Base-by-base conservation (phyloP, 2,113 vertebrate species). In the Tinamus guttatus region DNA sequence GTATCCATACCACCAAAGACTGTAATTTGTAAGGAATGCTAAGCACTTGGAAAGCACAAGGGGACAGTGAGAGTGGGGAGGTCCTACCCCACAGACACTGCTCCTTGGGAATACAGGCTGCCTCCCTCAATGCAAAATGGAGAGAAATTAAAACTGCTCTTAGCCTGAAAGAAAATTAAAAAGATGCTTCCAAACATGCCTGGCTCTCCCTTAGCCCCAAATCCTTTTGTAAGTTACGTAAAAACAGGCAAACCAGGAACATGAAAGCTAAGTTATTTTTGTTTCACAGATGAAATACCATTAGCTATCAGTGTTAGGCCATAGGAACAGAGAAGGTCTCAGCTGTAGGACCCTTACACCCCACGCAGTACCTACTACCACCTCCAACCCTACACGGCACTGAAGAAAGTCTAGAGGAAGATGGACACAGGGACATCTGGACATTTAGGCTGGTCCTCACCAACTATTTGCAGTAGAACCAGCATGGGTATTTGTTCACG, bases 11-110 rank as follows among this genome's bases (percentile, higher is more conserved):
- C 88, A 92, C 83, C 94, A 92, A 94, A 81, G 91, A 60, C 87
- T 93, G 95, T 94, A 75, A 96, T 96, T 96, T 96, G 88, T 94
- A 71, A 90, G 92, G 93, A 96, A 97, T 96, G 87, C 69, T 43
- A 85, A 92, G 82, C 73, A 78, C 90, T 94, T 75, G 87, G 93
- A 94, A 95, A 95, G 89, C 80, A 92, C 51, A 75, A 90, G 94
- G 74, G 93, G 92, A 94, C 85, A 69, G 60, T 64, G 62, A 77
- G 82, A 70, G 51, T 71, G 62, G 56, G 64, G 65, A 93, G 85
- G 80, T 95, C 85, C 65, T 86, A 86, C 65, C 68, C 91, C 56
- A 73, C 20, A 78, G 90, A 86, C 25, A 52, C 73, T 58, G 65
- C 45, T 69, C 94, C 34, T 94, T 95, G 91, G 93, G 94, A 97